A percentile compares a stretch with the other conserved stretches of the same genome.
phyloP scores from a whole-genome alignment of 2,888 invertebrate genomes.

The Scrobipalpa atriplicella region DNA sequence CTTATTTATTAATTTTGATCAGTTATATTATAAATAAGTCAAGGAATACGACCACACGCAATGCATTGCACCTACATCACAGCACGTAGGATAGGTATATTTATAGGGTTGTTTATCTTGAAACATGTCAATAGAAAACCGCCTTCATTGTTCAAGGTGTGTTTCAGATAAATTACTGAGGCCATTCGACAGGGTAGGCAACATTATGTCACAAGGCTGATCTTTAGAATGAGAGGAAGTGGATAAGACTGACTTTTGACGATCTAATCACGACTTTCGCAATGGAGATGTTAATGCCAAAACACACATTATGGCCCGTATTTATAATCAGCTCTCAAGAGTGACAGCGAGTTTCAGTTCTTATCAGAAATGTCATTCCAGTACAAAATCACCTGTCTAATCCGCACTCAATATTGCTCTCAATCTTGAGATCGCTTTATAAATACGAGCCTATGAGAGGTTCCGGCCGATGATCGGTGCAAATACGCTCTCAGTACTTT shows the following conservation, averaged over 20 bases:
- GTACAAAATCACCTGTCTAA: no score
- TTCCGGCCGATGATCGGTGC: no score
- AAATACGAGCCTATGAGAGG: no score
- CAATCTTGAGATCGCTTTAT: no score
- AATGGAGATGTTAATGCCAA: background rate
- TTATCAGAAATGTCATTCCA: no score
- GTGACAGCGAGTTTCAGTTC: no score
- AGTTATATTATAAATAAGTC: background rate
- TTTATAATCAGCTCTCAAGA: no score
- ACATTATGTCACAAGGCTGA: constrained; percentile 7
- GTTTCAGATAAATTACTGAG: background rate
- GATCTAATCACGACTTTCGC: constrained; percentile 8
- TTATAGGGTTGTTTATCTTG: constrained; percentile 5
- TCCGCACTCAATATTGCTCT: no score
- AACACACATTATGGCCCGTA: no score
- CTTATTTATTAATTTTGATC: no score
- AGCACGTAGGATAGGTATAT: background rate
- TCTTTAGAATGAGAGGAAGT: background rate
- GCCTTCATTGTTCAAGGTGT: background rate
- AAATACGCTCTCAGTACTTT: no score
- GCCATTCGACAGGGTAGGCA: background rate
- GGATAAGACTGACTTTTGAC: background rate
- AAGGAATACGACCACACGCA: background rate
- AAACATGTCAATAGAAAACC: constrained; percentile 4
- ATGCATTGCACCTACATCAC: background rate